A percentile compares a stretch with the other conserved stretches of the same genome.
Conservation (phyloP, 1,140 invertebrate species). For the Atta colombica region DNA sequence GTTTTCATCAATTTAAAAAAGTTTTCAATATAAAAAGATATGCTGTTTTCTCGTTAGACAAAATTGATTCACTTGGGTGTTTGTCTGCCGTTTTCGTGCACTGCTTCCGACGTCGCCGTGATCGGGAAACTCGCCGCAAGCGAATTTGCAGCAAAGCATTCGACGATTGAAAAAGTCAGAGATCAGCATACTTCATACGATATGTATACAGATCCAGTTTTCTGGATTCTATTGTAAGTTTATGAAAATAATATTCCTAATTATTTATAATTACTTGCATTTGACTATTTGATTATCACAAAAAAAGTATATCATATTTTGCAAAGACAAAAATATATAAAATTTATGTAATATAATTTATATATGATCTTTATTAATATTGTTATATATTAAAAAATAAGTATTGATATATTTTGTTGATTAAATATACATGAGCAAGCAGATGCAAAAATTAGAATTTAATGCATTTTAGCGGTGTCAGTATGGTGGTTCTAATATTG, state of each 20-base stretch:
- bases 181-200: constrained; percentile 90
- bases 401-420: background rate
- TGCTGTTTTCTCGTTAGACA: constrained; percentile 69
- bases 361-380: background rate
- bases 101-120: constrained; percentile 87
- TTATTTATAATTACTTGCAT: background rate
- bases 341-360: background rate
- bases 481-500: constrained; percentile 86
- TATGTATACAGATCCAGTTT: constrained; percentile 90
- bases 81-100: constrained; percentile 91
- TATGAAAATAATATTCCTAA: background rate
- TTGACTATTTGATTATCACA: background rate
- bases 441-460: background rate
- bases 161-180: constrained; percentile 86
- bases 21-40: background rate
- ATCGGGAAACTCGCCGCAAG: constrained; percentile 87
- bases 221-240: constrained; percentile 91
- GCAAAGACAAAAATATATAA: constrained; percentile 9
- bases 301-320: background rate
- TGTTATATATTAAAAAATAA: background rate
- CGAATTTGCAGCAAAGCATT: constrained; percentile 77
- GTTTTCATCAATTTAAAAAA: constrained; percentile 14
- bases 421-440: background rate
- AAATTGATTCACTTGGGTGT: constrained; percentile 90
- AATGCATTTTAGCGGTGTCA: constrained; percentile 87